These are phyloP conservation scores for Coptodon rendalli DNA, from an alignment of 2,113 vertebrate species.

Conservation along the genomic window DNA sequence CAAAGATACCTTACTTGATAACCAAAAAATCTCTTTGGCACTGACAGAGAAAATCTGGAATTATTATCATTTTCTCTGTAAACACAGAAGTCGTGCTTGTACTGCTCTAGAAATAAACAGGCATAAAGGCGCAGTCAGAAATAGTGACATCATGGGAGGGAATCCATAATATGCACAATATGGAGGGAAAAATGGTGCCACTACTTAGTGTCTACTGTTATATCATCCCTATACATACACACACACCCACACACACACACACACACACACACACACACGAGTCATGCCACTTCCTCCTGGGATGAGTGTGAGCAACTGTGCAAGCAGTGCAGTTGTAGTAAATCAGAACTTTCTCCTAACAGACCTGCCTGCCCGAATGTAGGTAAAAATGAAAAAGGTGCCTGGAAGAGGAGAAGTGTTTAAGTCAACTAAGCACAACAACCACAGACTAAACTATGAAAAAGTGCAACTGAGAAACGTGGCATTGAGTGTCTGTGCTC, in stretches of 20 bases:
- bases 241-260: neutral
- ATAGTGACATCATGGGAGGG: neutral
- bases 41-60: neutral
- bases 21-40: neutral
- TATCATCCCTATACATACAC: neutral
- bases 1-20: neutral
- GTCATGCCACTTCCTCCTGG: neutral
- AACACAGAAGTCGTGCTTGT: neutral
- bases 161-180: neutral
- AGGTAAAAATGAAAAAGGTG: neutral
- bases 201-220: neutral
- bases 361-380: slow-evolving; percentile 20
- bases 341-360: slow-evolving; percentile 13
- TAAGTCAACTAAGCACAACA: neutral
- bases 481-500: neutral
- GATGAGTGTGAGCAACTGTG: slow-evolving; percentile 23
- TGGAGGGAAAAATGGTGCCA: neutral
- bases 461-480: neutral
- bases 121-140: neutral
- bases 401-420: neutral
- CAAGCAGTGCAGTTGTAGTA: neutral
- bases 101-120: neutral
- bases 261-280: neutral
- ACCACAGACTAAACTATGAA: neutral
- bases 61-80: neutral